Evolutionary conservation across 2,113 vertebrate genomes (phyloP), one percentile per base, ranked within the genome.

Genomic region (Sorex araneus): DNA sequence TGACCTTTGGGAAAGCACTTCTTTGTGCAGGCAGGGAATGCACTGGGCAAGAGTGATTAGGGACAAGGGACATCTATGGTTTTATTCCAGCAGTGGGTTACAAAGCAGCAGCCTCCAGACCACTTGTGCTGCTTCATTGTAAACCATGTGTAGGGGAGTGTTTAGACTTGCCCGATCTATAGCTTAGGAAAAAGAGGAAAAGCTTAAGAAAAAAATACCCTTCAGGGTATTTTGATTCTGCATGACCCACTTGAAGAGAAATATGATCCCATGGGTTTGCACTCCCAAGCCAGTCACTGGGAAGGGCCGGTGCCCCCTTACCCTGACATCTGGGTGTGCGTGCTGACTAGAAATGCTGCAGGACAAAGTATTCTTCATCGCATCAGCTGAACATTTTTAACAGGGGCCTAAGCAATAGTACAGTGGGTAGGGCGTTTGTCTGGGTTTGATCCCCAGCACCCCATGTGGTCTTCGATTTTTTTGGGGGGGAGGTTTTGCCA

Each of bases 181-280:
- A 54, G 54, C 73, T 77, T 84, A 19, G 69, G 86, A 87, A 77
- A 94, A 40, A 95, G 83, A 87, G 60, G 45, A 91, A 90, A 78
- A 54, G 70, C 57, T 96, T 77, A 81, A 84, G 69, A 84, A 92
- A 78, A 93, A 73, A 57, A 92, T n/a, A 40, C 86, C 75, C 80
- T 57, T 92, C 89, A 57, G 66, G 36, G 57, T 78, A 70, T 73
- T 94, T 88, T 78, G 27, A 79, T 76, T 93, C 95, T 77, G 86
- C 40, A 89, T 87, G 19, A 92, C 25, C 88, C 28, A 84, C n/a
- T 90, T 79, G 73, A 89, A 92, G 43, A 93, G 57, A 28, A 60
- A 28, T 80, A 40, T 95, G 73, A 90, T 64, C 40, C 40, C 40
- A 40, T n/a, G 40, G 78, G 50, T 15, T 94, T 89, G 81, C 0